Evolutionary conservation across 1,140 invertebrate species (phyloP), one percentile per base, ranked within the genome.

Genomic region (Neocloeon triangulifer): DNA sequence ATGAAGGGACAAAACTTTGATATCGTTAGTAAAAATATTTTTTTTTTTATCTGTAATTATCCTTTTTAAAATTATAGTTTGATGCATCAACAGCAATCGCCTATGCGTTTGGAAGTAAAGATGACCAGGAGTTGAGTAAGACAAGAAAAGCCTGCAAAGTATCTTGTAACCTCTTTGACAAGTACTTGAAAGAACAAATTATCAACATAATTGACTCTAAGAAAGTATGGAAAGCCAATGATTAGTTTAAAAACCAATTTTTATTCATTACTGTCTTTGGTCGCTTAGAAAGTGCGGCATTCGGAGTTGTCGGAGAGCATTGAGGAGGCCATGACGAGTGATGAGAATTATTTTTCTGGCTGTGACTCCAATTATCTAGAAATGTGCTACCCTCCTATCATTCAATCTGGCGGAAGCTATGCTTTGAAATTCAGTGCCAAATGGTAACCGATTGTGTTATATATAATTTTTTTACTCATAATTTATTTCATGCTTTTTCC

Each of bases 131-230:
- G 58, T 58, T 98, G 19, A 67, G 73, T 16, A 74, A 75, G n/a
- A 72, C 96, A 26, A 94, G 88, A 52, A 92, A 89, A 61, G 89
- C 95, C 1, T 85, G 76, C 43, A 56, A 82, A 43, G 80, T 91
- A 5, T 85, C 89, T 17, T 76, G 82, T 28, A 89, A 97, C 59
- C 69, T 98, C 4, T 99, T 94, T 51, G 80, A 71, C 17, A 96
- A 96, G 48, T 94, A 91, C 58, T 62, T 98, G 5, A 89, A 89
- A 55, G 84, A 94, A 56, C 84, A 97, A 55, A 84, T 99, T 34
- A 94, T 97, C 74, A 88, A 95, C 51, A 89, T 97, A 42, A 92
- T 98, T 47, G 94, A 98, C 65, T 76, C 80, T 5, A 92, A 97
- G 48, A 80, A 78, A 56, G 82, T 86, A 58, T 3, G 4, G 14